Evolutionary conservation across 2,797 vertebrate species (phyloP).

Genomic region (Eulemur mongoz): DNA sequence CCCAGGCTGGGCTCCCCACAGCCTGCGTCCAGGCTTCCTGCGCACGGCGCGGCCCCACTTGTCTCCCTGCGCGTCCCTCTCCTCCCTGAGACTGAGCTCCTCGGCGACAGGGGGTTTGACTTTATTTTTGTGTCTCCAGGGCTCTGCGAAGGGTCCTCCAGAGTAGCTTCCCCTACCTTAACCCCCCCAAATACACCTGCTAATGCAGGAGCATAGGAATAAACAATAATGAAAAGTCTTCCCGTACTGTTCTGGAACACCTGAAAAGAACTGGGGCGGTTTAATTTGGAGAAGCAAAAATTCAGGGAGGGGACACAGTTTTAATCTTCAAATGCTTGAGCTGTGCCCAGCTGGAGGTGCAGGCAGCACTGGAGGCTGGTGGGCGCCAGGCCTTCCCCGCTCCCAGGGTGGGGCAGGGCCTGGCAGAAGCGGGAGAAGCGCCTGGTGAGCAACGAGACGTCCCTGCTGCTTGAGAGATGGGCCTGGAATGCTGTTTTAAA

Average conservation of each 20-base stretch:
- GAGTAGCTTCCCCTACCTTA: background rate
- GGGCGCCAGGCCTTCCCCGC: accelerated
- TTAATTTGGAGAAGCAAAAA: background rate
- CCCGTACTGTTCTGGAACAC: background rate
- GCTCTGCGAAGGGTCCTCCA: background rate
- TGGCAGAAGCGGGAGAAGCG: background rate
- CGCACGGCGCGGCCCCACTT: accelerated
- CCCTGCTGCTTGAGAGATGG: background rate
- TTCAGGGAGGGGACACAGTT: background rate
- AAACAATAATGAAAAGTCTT: background rate
- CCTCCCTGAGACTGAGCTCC: background rate
- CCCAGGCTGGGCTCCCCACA: too few species aligned
- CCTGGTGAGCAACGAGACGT: background rate
- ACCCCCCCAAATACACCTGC: accelerated
- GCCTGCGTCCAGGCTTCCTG: background rate
- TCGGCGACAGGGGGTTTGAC: background rate
- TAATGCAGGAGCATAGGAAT: accelerated
- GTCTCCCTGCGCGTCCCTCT: background rate
- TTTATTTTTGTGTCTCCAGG: background rate
- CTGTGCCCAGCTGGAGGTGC: background rate
- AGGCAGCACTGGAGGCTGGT: background rate
- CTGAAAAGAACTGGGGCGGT: background rate
- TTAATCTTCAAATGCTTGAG: background rate
- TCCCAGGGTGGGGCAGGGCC: too few species aligned
- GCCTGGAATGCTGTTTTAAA: background rate